Conservation (phyloP, 2,113 vertebrate species). For the Boleophthalmus pectinirostris region DNA sequence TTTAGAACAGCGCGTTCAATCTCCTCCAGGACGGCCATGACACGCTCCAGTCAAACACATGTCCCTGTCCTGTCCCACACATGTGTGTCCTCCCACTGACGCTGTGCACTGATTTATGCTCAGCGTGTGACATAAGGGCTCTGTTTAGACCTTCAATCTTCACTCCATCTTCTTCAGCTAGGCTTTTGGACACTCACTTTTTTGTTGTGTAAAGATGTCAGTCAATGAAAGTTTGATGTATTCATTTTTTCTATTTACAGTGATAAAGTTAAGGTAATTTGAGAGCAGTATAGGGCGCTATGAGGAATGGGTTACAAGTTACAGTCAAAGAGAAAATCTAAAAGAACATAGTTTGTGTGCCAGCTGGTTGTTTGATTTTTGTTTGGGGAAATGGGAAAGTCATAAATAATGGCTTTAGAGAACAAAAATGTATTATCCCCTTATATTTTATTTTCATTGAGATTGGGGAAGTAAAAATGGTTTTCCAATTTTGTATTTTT, state of each 20-base stretch:
- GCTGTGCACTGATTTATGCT: not conserved
- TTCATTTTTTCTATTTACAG: not conserved
- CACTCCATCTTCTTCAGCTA: not conserved
- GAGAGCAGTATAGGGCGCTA: too few species aligned
- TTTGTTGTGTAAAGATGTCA: not conserved
- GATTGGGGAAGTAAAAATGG: too few species aligned
- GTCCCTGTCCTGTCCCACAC: not conserved
- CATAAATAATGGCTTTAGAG: too few species aligned
- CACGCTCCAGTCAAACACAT: not conserved
- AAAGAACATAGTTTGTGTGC: too few species aligned
- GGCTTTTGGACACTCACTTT: not conserved
- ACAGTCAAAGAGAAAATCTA: too few species aligned
- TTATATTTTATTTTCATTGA: too few species aligned
- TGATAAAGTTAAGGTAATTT: too few species aligned
- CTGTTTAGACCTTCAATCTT: not conserved
- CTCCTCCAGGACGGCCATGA: not conserved
- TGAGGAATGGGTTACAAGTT: too few species aligned
- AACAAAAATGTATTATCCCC: too few species aligned
- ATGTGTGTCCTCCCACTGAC: conserved; percentile 3
- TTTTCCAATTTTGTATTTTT: too few species aligned
- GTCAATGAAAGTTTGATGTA: not conserved
- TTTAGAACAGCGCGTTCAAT: not conserved
- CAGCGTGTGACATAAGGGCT: not conserved
- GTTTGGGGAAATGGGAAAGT: too few species aligned
- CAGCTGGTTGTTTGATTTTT: too few species aligned